Evolutionary conservation across 35 echinoderm and acorn worm genomes (phyloP), one percentile per base, ranked within the genome.

Genomic region (Heliocidaris tuberculata): DNA sequence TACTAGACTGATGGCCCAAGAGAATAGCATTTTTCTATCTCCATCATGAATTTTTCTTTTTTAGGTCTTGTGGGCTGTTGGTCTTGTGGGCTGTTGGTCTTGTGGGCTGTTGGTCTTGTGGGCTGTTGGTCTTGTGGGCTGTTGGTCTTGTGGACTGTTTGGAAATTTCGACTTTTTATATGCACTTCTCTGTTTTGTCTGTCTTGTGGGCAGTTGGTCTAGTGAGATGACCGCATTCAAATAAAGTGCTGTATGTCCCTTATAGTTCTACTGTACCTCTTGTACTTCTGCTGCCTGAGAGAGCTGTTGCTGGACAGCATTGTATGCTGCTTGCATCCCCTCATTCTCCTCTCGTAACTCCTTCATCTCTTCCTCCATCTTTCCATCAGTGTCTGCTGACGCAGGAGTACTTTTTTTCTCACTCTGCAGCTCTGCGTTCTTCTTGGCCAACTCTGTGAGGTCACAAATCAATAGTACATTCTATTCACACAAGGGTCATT

Each of bases 221-320:
- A n/a, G n/a, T n/a, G n/a, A n/a, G n/a, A n/a, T n/a, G n/a, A n/a
- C n/a, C n/a, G n/a, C n/a, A n/a, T n/a, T n/a, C 50, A 8, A 52
- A 5, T 13, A 52, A 52, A 52, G 50, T 13, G 12, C 12, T 2
- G 50, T 10, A 13, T 0, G 50, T 52, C 50, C 7, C 12, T 65
- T 4, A 65, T 65, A 65, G n/a, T n/a, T n/a, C n/a, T 87, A 32
- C 9, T 85, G 0, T 95, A 98, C 97, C 96, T 97, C 86, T 88
- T 98, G 96, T 54, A 71, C 95, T 86, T 98, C 94, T 35, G 90
- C 95, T n/a, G 96, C 86, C 60, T 95, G 85, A 47, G 94, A 52
- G 32, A 97, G 96, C 54, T 98, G 97, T 85, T 96, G 95, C 85
- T 98, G 97, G 47, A 98, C 96, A 88, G 96, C 95, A 95, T 98